These are phyloP conservation scores for Sorex fumeus DNA, from an alignment of 2,113 vertebrate genomes.

Conservation along the genomic window DNA sequence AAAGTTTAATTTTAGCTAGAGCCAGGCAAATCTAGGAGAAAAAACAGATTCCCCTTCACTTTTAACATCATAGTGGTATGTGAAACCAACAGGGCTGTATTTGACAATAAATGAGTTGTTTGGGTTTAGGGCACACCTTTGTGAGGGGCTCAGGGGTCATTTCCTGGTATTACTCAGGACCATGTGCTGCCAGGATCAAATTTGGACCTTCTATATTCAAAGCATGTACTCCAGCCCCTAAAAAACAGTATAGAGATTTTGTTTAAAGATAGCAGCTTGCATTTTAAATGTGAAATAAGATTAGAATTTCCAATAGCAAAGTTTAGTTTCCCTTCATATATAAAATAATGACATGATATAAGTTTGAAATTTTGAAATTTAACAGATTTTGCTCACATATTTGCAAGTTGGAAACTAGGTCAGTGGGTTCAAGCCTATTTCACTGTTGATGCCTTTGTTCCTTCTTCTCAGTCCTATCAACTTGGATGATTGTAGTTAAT, in stretches of 20 bases:
- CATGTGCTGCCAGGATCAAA: too few species aligned
- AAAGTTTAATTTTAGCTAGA: slow-evolving; percentile 40
- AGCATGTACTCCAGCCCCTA: too few species aligned
- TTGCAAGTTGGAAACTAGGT: slow-evolving; percentile 61
- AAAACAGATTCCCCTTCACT: slow-evolving; percentile 21
- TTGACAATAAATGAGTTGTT: not conserved
- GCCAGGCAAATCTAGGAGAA: slow-evolving; percentile 33
- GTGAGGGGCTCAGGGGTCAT: too few species aligned
- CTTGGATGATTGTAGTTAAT: slow-evolving; percentile 65
- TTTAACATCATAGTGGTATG: slow-evolving; percentile 24
- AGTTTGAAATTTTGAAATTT: slow-evolving; percentile 58
- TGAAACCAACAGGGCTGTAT: slow-evolving; percentile 46
- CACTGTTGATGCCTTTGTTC: slow-evolving; percentile 57
- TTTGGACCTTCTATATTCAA: too few species aligned
- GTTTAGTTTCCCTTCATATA: slow-evolving; percentile 54
- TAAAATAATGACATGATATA: not conserved
- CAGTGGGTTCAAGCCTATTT: slow-evolving; percentile 61
- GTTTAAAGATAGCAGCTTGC: not conserved
- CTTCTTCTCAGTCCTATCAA: slow-evolving; percentile 25
- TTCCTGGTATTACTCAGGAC: too few species aligned
- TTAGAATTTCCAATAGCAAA: slow-evolving; percentile 59
- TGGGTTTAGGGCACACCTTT: too few species aligned
- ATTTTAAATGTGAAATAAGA: slow-evolving; percentile 59
- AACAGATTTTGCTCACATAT: slow-evolving; percentile 56
- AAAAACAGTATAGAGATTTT: too few species aligned